Conservation (phyloP, 2,797 vertebrate species). For the Paratrypauchen microcephalus region DNA sequence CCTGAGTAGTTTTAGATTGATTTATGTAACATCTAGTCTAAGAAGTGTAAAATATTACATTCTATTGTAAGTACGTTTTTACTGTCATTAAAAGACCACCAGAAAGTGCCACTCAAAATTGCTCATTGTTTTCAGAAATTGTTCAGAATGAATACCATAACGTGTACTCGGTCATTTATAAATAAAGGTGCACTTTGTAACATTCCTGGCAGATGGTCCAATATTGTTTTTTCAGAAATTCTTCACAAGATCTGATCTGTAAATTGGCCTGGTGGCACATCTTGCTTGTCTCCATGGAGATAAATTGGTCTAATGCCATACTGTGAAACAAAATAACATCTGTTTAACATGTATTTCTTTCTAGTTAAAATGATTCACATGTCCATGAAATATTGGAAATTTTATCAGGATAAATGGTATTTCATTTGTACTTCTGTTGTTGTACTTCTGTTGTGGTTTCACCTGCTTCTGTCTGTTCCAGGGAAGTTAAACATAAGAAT, state of each 20-base stretch:
- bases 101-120: too few species aligned
- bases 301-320: too few species aligned
- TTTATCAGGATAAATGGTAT: not conserved
- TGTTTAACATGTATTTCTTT: not conserved
- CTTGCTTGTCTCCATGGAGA: too few species aligned
- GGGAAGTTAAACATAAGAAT: not conserved
- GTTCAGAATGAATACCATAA: not conserved
- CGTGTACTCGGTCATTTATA: not conserved
- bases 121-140: not conserved
- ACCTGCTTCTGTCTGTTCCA: not conserved
- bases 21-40: too few species aligned
- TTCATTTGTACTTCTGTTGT: not conserved
- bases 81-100: too few species aligned
- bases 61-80: too few species aligned
- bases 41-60: too few species aligned
- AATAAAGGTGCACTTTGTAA: not conserved
- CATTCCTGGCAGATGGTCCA: too few species aligned
- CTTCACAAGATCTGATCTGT: too few species aligned
- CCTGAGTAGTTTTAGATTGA: not conserved
- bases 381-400: not conserved
- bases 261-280: too few species aligned
- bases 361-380: not conserved
- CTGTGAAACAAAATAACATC: too few species aligned
- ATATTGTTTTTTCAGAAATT: too few species aligned
- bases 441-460: not conserved